phyloP scores from a whole-genome alignment of 2,888 invertebrate genomes.

The Chymomyza amoena region DNA sequence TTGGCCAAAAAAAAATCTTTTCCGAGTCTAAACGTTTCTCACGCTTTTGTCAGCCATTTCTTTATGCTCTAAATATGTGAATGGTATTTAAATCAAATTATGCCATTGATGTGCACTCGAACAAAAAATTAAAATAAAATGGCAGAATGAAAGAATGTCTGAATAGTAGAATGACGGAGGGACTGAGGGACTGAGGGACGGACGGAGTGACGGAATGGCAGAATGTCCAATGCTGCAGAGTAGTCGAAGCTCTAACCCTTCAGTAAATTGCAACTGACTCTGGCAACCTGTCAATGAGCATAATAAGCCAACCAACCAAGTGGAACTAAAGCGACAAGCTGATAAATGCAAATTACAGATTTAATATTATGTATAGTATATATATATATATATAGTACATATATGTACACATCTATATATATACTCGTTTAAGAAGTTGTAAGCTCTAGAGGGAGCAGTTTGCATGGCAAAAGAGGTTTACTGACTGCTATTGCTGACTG shows the following conservation, averaged over 20 bases:
- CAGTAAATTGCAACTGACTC: neutral
- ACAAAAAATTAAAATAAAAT: neutral
- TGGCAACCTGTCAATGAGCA: constrained; percentile 18
- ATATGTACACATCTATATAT: neutral
- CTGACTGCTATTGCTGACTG: neutral
- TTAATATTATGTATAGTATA: neutral
- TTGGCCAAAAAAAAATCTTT: neutral
- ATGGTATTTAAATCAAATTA: constrained; percentile 1
- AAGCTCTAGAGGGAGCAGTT: neutral
- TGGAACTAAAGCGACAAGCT: neutral
- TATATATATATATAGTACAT: too few species aligned
- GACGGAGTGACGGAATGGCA: too few species aligned
- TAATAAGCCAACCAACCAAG: constrained; percentile 3
- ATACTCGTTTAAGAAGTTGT: neutral
- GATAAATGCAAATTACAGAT: constrained; percentile 7
- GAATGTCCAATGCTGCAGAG: neutral
- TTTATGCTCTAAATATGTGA: neutral
- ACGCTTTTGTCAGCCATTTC: neutral
- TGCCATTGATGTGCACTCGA: constrained; percentile 1
- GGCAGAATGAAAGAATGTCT: neutral
- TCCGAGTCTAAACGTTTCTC: too few species aligned
- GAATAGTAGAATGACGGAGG: neutral
- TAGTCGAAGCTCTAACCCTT: neutral
- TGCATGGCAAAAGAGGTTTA: neutral
- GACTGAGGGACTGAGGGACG: too few species aligned